Percentiles rank a stretch among this genome's conserved stretches.
Evolutionary conservation across 1,140 invertebrate species (phyloP).

Genomic region (Delia radicum): DNA sequence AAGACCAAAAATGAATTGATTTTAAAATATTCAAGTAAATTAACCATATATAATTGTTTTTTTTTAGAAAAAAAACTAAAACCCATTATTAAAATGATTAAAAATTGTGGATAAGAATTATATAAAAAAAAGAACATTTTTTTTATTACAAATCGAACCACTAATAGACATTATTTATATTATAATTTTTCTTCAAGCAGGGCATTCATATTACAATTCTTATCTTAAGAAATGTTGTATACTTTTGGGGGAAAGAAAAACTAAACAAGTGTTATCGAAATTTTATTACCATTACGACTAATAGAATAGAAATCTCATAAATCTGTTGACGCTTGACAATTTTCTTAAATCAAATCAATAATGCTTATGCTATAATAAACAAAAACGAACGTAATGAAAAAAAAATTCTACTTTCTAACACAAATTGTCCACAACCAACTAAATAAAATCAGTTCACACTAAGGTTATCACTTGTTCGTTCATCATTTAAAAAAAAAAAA

Average conservation of each 20-base stretch:
- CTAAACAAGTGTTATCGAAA: background rate
- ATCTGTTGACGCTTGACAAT: background rate
- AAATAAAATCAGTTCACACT: background rate
- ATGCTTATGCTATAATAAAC: background rate
- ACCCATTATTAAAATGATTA: background rate
- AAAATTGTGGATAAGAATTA: background rate
- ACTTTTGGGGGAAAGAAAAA: background rate
- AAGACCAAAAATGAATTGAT: too few relatives aligned
- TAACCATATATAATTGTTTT: background rate
- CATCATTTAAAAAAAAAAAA: background rate
- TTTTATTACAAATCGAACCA: background rate
- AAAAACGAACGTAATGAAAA: background rate
- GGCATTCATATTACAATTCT: background rate
- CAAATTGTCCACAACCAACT: background rate
- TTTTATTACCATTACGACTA: background rate
- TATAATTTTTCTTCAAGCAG: background rate
- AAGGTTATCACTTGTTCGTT: slow-evolving; percentile 1
- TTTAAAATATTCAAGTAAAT: too few relatives aligned
- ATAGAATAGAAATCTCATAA: background rate
- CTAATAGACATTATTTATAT: background rate
- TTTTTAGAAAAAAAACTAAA: background rate
- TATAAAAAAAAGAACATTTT: background rate
- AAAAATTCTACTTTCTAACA: background rate
- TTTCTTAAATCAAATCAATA: background rate
- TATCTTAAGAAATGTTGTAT: background rate